Evolutionary conservation across 2,797 vertebrate species (phyloP).

Genomic region (Loriculus beryllinus): DNA sequence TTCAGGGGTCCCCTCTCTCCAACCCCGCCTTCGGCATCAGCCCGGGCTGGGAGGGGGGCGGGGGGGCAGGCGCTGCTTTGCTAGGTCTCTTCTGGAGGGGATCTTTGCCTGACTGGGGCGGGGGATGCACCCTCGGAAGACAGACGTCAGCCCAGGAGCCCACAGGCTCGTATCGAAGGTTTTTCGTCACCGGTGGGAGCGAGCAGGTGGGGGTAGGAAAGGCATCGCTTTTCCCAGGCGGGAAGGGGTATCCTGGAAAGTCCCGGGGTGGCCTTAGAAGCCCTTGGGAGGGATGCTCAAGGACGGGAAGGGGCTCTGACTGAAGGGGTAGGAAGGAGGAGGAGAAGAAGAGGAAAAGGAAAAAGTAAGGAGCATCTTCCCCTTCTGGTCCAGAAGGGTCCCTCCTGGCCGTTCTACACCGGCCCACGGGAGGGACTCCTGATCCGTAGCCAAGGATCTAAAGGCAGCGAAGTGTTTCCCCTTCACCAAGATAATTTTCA

Average conservation of each 20-base stretch:
- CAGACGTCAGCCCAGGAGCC: neutral
- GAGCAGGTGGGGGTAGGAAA: neutral
- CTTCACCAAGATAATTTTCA: neutral
- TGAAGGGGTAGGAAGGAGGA: neutral
- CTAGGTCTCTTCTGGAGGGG: neutral
- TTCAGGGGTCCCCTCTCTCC: neutral
- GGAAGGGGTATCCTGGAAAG: neutral
- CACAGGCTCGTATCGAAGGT: neutral
- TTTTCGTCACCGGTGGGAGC: neutral
- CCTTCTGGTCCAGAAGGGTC: neutral
- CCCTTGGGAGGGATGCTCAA: no score
- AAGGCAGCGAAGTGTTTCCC: neutral
- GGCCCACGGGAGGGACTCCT: no score
- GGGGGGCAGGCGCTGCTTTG: neutral
- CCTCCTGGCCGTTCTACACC: neutral
- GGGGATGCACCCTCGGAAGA: neutral
- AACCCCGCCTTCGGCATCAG: neutral
- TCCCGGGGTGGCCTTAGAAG: neutral
- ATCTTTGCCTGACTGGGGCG: neutral
- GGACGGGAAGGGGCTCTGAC: neutral
- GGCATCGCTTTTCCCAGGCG: neutral
- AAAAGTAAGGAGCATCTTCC: neutral
- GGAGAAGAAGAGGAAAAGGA: neutral
- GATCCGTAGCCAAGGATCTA: neutral
- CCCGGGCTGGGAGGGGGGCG: accelerated